Base-by-base conservation (phyloP, 37 sponge, comb jelly and placozoan genomes). In the Ianthella basta region DNA sequence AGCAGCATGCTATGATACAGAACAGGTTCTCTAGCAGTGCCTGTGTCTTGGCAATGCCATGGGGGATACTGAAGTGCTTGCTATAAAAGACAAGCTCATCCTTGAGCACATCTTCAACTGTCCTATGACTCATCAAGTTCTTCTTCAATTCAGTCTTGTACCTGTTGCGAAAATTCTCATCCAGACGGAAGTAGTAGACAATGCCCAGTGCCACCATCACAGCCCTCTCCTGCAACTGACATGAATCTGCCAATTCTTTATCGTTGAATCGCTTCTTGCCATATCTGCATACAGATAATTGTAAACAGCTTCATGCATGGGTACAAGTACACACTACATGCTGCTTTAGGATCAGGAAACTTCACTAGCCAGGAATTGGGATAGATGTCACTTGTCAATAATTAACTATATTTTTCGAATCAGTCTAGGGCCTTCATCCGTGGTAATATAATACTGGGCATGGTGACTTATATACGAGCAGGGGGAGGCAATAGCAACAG, bases 1-100 rank as follows among this genome's bases (percentile, higher is more conserved):
- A 82, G 5, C 92, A 89, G 60, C 97, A 97, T 4, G 89, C 80
- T 40, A 92, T 91, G 55, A 83, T 94, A 25, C 93, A 90, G 85
- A 97, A 97, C 21, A 97, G 23, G 79, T 97, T 97, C 88, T 97
- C 97, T 44, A 91, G 92, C 57, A 97, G 83, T 15, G 91, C 97
- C 59, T 86, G 82, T 16, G 97, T 97, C 82, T 91, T 94, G 35
- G 97, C 94, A 36, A 97, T 92, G 10, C 97, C 97, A 16, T 27
- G 14, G 10, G 94, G 97, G 30, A 97, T 73, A 37, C 70, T 55
- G 37, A 94, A 53, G 24, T 91, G 56, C 50, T 72, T 56, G 19
- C 92, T 75, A 57, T 86, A 97, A 70, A 81, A 88, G 40, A 89
- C 82, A n/a, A 97, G 39, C 70, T 75, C 78, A 5, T 39, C 50